These are phyloP conservation scores for Scytalopus superciliaris DNA, from an alignment of 2,113 vertebrate genomes.

Conservation along the genomic window DNA sequence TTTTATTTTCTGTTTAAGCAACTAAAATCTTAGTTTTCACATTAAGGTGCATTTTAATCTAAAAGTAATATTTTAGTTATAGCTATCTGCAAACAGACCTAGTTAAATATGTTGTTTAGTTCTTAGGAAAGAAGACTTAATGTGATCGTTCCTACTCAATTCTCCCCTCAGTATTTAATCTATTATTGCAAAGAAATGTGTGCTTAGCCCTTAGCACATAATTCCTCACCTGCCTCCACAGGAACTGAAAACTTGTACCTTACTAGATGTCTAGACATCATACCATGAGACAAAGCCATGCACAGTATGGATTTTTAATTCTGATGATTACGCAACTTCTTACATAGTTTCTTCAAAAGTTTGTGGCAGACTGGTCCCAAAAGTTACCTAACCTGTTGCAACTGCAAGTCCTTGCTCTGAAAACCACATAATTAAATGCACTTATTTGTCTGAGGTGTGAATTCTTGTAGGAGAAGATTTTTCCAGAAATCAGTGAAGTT, in stretches of 20 bases:
- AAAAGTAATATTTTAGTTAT: neutral
- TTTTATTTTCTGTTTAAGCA: neutral
- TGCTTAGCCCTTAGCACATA: neutral
- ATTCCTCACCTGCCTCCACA: neutral
- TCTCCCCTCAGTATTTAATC: neutral
- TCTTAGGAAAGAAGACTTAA: neutral
- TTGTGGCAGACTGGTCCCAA: neutral
- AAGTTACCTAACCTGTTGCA: neutral
- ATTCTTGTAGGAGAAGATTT: neutral
- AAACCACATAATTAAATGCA: neutral
- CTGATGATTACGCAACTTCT: neutral
- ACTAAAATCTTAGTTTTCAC: neutral
- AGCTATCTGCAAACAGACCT: neutral
- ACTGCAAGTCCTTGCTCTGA: neutral
- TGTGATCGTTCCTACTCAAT: neutral
- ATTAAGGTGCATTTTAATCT: neutral
- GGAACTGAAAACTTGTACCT: neutral
- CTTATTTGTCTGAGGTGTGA: neutral
- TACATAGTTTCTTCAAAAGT: neutral
- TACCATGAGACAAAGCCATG: rapidly evolving
- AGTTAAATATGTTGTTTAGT: neutral
- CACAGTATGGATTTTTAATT: neutral
- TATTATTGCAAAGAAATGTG: neutral
- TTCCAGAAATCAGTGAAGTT: neutral
- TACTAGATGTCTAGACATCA: neutral